Conservation (phyloP, 2,113 vertebrate genomes). For the Hemibagrus wyckioides region DNA sequence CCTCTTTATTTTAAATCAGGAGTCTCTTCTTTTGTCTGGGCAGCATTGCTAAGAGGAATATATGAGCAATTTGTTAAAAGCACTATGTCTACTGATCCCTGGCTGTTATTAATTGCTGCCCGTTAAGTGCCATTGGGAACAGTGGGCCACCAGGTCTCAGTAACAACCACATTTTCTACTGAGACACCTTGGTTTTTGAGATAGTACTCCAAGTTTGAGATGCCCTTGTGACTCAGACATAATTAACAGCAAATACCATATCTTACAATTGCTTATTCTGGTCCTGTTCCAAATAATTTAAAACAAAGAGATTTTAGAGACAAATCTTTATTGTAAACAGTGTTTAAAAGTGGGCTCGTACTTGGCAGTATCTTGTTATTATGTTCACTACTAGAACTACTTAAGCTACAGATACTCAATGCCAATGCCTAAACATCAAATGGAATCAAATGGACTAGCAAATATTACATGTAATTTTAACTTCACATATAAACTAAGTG, state of each 20-base stretch:
- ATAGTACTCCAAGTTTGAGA: constrained; percentile 8
- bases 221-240: background rate
- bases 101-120: constrained; percentile 86
- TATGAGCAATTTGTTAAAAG: constrained; percentile 81
- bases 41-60: constrained; percentile 67
- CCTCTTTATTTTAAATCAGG: constrained; percentile 60
- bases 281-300: background rate
- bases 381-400: background rate
- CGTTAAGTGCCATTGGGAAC: constrained; percentile 84
- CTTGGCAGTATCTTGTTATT: background rate
- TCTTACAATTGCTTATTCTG: background rate
- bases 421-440: background rate
- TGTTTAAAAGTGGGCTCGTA: background rate
- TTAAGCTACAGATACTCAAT: background rate
- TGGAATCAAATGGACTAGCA: background rate
- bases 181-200: background rate
- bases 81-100: constrained; percentile 78
- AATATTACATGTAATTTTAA: background rate
- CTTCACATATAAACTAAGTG: background rate
- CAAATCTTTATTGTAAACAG: background rate
- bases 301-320: background rate
- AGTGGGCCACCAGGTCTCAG: constrained; percentile 80
- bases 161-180: constrained; percentile 80
- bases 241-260: background rate
- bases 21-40: constrained; percentile 31